Base-by-base conservation (phyloP, 2,797 vertebrate genomes). In the Hypotaenidia okinawae region DNA sequence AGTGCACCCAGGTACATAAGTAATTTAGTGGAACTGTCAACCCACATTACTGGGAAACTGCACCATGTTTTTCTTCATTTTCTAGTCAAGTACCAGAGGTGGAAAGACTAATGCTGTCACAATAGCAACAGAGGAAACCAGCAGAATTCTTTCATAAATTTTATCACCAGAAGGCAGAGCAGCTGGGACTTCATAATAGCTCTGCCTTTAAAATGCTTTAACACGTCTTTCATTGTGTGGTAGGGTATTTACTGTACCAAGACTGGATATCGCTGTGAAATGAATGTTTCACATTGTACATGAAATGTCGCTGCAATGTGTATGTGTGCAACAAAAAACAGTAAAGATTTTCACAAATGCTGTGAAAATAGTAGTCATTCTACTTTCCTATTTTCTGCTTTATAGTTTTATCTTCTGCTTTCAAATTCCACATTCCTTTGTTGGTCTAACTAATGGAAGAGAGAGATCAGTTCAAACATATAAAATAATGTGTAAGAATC, bases 61-160 rank as follows among this genome's bases (percentile, higher is more conserved):
- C 49, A 88, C 35, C 13, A 25, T 61, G 39, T 81, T 80, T 93
- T 90, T 59, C 58, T 93, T 95, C 22, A 67, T 95, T 97, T 96
- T 93, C 24, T 66, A 84, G 49, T 78, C 47, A 67, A 70, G 21
- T 52, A 81, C 35, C 52, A 89, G 73, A 94, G 37, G 45, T 79
- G 45, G 47, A 96, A 96, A 95, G 84, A 83, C 47, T 89, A 64
- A 69, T 49, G 28, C 57, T 91, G 75, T 82, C 84, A 90, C 54
- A 95, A 82, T 6, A 79, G 86, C 93, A 79, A 87, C 11, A 93
- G 19, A 86, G 51, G 64, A 93, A 87, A 39, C 4, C 45, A 18
- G 67, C 13, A 63, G 13, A 87, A 58, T 18, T 74, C 22, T 81
- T 96, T 91, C 78, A 61, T 90, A 95, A 93, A 90, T 90, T 61